Evolutionary conservation across 2,113 vertebrate genomes (phyloP).

Genomic region (Nothobranchius furzeri): DNA sequence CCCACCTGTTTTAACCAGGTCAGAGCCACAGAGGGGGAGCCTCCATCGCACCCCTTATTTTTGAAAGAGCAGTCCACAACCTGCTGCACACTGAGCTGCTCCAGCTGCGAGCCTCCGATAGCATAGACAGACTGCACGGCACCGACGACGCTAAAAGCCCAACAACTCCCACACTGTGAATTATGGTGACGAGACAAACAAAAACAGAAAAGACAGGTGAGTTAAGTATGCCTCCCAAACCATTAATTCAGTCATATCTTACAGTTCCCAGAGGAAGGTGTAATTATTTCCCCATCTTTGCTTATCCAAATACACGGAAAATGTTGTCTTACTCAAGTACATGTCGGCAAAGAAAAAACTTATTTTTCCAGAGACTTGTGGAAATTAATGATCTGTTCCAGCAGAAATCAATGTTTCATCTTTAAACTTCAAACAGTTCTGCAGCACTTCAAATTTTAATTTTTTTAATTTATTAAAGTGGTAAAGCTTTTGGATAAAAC

Average conservation of each 20-base stretch:
- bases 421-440: not conserved
- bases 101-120: slow-evolving; percentile 75
- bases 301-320: not conserved
- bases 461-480: not conserved
- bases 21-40: slow-evolving; percentile 81
- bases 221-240: not conserved
- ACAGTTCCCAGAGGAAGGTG: not conserved
- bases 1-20: slow-evolving; percentile 87
- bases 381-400: not conserved
- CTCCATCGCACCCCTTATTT: slow-evolving; percentile 85
- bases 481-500: not conserved
- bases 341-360: not conserved
- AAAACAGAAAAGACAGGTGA: not conserved
- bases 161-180: slow-evolving; percentile 90
- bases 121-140: slow-evolving; percentile 83
- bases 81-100: slow-evolving; percentile 89
- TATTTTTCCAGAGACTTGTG: slow-evolving; percentile 1
- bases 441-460: not conserved
- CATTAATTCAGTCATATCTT: not conserved
- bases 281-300: not conserved
- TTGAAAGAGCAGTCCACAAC: slow-evolving; percentile 89
- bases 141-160: slow-evolving; percentile 92
- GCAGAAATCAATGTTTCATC: not conserved
- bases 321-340: not conserved
- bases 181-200: not conserved